Evolutionary conservation across 2,888 invertebrate species (phyloP), one percentile per base, ranked within the genome.

Genomic region (Amphipyra tragopoginis): DNA sequence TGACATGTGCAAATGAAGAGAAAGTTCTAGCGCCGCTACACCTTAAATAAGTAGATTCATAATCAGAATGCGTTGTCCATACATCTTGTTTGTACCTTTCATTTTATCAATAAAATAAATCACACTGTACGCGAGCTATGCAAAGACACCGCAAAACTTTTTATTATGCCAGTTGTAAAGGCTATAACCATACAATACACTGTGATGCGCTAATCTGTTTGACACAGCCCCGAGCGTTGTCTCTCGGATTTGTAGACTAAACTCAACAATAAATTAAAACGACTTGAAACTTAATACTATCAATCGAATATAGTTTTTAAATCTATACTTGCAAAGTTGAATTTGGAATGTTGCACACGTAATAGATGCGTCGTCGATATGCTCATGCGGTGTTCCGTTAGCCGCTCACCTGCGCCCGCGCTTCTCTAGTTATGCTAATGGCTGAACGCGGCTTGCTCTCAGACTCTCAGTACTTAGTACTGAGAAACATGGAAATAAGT

Each of bases 371-470:
- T 84, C 87, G 72, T 82, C 82, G 88, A 90, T 91, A 87, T 86
- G 86, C 84, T 82, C 86, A 85, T 82, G 84, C 84, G 78, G 81
- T 80, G 88, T 92, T 86, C 94, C 94, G 94, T 94, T 93, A 93
- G 85, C 60, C 89, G 91, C 86, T 93, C 93, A 93, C 92, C 93
- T 93, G 93, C 90, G 93, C 89, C 85, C 86, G 92, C 90, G 90
- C 92, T 89, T 93, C 92, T 91, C 91, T 92, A 90, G 93, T 93
- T 93, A 93, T 93, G 93, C 90, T 93, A 93, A 94, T 93, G 85
- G 90, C 80, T 85, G 82, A 88, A 85, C 83, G 87, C 72, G 72
- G 80, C 88, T 84, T 80, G 86, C 85, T 89, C 85, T 86, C 82
- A 82, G 85, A 86, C 85, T 88, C 84, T 86, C 81, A 81, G 85